phyloP scores from a whole-genome alignment of 2,888 invertebrate species.

The Scaptomyza flava region DNA sequence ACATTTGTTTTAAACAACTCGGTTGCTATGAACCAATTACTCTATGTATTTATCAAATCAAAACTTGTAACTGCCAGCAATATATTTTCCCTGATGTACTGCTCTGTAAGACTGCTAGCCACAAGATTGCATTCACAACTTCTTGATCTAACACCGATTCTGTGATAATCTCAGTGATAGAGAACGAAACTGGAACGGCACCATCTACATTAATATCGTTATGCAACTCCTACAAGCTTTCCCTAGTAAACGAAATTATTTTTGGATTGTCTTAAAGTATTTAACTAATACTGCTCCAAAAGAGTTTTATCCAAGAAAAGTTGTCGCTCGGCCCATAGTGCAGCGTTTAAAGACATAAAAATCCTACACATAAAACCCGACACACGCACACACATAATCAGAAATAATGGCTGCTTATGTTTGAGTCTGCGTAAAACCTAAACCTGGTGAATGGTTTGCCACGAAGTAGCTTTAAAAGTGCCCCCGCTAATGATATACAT shows the following conservation, averaged over 20 bases:
- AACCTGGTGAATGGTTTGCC: constrained; percentile 9
- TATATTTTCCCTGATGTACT: too few relatives aligned
- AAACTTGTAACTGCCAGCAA: too few relatives aligned
- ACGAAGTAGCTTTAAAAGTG: constrained; percentile 15
- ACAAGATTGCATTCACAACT: too few relatives aligned
- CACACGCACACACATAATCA: not conserved
- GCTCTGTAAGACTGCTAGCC: too few relatives aligned
- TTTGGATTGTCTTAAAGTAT: too few relatives aligned
- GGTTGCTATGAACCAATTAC: constrained; percentile 51
- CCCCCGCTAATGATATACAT: not conserved
- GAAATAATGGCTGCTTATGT: constrained; percentile 8
- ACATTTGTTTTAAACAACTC: constrained; percentile 31
- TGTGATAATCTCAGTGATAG: not conserved
- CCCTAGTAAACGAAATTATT: too few relatives aligned
- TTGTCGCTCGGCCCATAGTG: not conserved
- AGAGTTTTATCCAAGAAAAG: not conserved
- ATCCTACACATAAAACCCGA: not conserved
- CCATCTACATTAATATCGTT: too few relatives aligned
- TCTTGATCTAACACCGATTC: not conserved
- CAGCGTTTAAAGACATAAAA: constrained; percentile 4
- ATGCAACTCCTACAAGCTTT: too few relatives aligned
- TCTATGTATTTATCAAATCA: not conserved
- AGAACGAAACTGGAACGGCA: too few relatives aligned
- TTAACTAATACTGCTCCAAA: too few relatives aligned
- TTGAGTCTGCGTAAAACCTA: not conserved